phyloP scores from a whole-genome alignment of 35 echinoderm and acorn worm genomes.

The Strongylocentrotus purpuratus region DNA sequence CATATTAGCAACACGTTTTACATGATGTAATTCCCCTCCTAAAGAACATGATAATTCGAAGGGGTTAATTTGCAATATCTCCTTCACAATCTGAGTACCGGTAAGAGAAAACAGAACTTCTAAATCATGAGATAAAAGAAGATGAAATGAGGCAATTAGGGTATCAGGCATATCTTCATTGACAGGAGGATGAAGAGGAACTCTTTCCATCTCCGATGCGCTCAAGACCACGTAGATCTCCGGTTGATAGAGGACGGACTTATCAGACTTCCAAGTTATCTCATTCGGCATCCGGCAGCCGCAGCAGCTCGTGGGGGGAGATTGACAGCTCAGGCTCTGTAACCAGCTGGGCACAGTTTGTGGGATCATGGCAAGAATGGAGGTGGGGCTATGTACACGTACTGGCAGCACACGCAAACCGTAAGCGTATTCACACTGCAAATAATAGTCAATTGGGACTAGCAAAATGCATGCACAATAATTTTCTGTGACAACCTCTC shows the following conservation, averaged over 20 bases:
- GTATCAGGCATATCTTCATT: slow-evolving; percentile 1
- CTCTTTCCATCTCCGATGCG: neutral
- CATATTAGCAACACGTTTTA: neutral
- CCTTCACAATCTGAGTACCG: neutral
- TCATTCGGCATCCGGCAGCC: neutral
- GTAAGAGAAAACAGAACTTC: neutral
- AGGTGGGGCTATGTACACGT: neutral
- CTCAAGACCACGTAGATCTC: neutral
- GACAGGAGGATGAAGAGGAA: neutral
- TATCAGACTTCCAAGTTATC: neutral
- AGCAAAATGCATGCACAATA: no score
- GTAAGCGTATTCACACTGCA: neutral
- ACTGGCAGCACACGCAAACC: neutral
- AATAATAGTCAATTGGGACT: neutral
- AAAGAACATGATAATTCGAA: neutral
- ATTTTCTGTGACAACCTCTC: no score
- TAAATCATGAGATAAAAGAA: neutral
- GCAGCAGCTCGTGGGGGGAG: neutral
- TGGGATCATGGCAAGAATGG: neutral
- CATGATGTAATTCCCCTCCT: neutral
- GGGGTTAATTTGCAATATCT: neutral
- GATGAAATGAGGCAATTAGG: neutral
- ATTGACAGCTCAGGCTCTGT: neutral
- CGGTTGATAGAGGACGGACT: neutral
- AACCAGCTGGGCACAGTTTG: slow-evolving; percentile 1